Evolutionary conservation across 2,797 vertebrate genomes (phyloP).

Genomic region (Danio aesculapii): DNA sequence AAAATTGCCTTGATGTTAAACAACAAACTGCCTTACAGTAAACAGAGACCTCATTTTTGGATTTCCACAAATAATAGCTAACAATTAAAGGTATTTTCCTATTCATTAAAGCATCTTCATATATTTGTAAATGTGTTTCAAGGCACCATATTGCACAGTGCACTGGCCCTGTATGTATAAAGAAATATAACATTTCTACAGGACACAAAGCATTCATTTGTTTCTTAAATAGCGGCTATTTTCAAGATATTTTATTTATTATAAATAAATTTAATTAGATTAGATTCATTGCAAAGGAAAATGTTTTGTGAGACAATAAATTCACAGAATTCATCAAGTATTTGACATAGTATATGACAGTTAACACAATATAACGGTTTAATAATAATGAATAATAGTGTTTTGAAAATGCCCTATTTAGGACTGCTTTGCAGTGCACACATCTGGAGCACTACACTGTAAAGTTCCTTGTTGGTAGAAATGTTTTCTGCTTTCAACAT

Average conservation of each 20-base stretch:
- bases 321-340: neutral
- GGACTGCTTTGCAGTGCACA: constrained; percentile 59
- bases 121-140: constrained; percentile 19
- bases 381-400: constrained; percentile 24
- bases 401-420: constrained; percentile 50
- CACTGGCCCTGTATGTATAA: constrained; percentile 50
- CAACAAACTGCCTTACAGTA: constrained; percentile 24
- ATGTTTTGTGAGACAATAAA: no score
- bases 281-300: neutral
- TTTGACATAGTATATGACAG: no score
- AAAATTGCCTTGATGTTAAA: constrained; percentile 1
- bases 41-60: constrained; percentile 29
- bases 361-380: neutral
- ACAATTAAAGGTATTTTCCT: constrained; percentile 23
- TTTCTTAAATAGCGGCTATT: constrained; percentile 28
- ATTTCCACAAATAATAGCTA: neutral
- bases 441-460: constrained; percentile 81
- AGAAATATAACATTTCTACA: neutral
- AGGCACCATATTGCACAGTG: constrained; percentile 73
- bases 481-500: constrained; percentile 12
- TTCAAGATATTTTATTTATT: constrained; percentile 15
- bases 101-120: constrained; percentile 18
- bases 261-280: neutral
- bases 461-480: constrained; percentile 67
- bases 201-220: constrained; percentile 23